Evolutionary conservation across 2,797 vertebrate species (phyloP), one percentile per base, ranked within the genome.

Genomic region (Scolopax rusticola): DNA sequence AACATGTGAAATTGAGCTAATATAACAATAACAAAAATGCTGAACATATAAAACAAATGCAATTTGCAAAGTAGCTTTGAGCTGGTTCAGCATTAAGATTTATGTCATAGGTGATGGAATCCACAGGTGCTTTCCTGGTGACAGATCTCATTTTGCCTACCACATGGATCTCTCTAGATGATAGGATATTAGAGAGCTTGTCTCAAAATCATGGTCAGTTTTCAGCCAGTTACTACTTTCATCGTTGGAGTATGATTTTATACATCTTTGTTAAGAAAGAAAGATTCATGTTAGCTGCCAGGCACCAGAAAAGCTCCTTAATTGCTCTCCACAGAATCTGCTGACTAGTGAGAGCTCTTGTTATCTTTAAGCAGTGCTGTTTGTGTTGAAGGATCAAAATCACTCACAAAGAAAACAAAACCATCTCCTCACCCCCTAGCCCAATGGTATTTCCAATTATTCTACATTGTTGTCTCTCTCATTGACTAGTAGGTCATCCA

Each of bases 321-420:
- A 96, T 93, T 96, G 69, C 89, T 93, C 61, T 94, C 87, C 54
- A 84, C 84, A 94, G 82, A 86, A 91, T 80, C 69, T 92, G 82
- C 68, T 92, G 38, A 81, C 74, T 87, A 78, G 36, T 93, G 71
- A 93, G 75, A 84, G 48, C 56, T 87, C 74, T 92, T 94, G 80
- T 92, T 96, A 92, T 93, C 81, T 94, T 90, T 92, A 88, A 95
- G 70, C 86, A 89, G 74, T 36, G 56, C 9, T 75, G 48, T 89
- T 94, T 93, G 48, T 80, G 30, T 80, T 93, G 84, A 87, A 91
- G 87, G 57, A 95, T 93, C 87, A 95, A 89, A 97, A 95, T 75
- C 63, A 86, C 45, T 86, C 61, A 77, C 63, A 93, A 92, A 75
- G 76, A 80, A 93, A 94, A 80, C 54, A 87, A 92, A 91, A 40